Evolutionary conservation across 2,888 invertebrate species (phyloP), one percentile per base, ranked within the genome.

Genomic region (Andrena bucephala): DNA sequence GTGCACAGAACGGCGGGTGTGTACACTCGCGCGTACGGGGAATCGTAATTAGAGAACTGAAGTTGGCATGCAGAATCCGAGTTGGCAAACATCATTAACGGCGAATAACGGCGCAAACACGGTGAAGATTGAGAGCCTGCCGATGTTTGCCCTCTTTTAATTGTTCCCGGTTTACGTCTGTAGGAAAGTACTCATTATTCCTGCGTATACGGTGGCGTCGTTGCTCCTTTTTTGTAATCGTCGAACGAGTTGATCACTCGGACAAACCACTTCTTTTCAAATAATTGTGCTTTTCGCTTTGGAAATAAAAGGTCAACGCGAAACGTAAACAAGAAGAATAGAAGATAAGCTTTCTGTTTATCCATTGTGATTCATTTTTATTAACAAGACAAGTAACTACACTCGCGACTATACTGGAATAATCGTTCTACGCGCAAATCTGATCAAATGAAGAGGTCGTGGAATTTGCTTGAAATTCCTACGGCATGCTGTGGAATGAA

Each of bases 11-110:
- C n/a, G n/a, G 29, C 72, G 50, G 7, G 10, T 24, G 29, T 20
- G 59, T 36, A 16, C n/a, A 16, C 20, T 13, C 5, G 24, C 10
- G 13, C 20, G 16, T 16, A 48, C 13, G 13, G 1, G 10, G 50
- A 59, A 50, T 71, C 27, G 20, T 65, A 59, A 77, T 71, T 71
- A 77, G 63, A 27, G 20, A 24, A 7, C 27, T 50, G 27, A 48
- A 29, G 13, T 59, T 59, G 36, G 16, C 27, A 7, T 16, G 60
- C 60, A 10, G 36, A 66, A 20, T 60, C 24, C 5, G 36, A 29
- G n/a, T 48, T 27, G 13, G 29, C 10, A 77, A 77, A 66, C 73
- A 52, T 60, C 66, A 52, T 77, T 72, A 66, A 52, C 60, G 1
- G 29, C 52, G 36, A 52, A 66, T 24, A 66, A 66, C 20, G 59